Conservation (phyloP, 2,113 vertebrate genomes). For the Istiophorus platypterus region DNA sequence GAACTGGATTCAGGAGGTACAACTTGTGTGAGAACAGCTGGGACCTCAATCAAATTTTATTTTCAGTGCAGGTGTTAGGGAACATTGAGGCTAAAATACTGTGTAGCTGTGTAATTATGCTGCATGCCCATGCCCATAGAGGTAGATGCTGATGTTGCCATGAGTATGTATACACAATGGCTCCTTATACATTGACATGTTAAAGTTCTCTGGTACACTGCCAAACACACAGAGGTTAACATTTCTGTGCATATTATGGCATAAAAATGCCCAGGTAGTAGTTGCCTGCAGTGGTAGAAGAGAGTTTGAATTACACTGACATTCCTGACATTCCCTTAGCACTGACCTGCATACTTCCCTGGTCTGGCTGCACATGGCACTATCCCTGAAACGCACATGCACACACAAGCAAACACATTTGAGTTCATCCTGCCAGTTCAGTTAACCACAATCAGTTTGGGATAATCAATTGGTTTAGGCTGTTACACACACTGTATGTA, state of each 20-base stretch:
- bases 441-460: constrained; percentile 51
- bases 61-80: constrained; percentile 64
- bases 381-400: constrained; percentile 41
- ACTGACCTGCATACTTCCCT: constrained; percentile 80
- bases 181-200: background rate
- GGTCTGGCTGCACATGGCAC: constrained; percentile 73
- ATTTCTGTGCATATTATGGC: constrained; percentile 31
- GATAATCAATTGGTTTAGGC: constrained; percentile 63
- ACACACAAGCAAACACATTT: constrained; percentile 29
- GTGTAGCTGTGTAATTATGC: constrained; percentile 1
- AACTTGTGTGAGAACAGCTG: constrained; percentile 67
- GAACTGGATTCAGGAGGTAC: constrained; percentile 75
- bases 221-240: constrained; percentile 5
- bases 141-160: constrained; percentile 3
- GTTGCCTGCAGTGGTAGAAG: constrained; percentile 53
- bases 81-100: constrained; percentile 19
- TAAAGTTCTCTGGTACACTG: background rate
- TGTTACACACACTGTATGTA: background rate
- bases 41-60: constrained; percentile 37
- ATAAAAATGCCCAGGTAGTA: constrained; percentile 66
- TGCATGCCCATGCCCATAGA: background rate
- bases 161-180: background rate
- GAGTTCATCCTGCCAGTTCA: constrained; percentile 28
- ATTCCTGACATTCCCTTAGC: constrained; percentile 83
- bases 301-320: constrained; percentile 78